Base-by-base conservation (phyloP, 2,113 vertebrate species). In the Tamias sibiricus region DNA sequence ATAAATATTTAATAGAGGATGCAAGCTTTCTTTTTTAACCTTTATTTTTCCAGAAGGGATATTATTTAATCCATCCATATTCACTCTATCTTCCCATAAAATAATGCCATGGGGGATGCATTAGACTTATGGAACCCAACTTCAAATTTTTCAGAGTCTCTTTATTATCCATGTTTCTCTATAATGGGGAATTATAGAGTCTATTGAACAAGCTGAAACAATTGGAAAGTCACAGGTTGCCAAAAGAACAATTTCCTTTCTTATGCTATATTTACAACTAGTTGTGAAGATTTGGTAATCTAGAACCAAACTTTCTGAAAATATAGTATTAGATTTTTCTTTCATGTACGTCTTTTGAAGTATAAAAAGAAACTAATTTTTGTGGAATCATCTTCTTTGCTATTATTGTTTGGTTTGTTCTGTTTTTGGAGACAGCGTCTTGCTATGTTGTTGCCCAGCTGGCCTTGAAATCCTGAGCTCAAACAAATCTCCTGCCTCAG, bases 1-100 rank as follows among this genome's bases (percentile, higher is more conserved):
- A 35, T 77, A 95, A 95, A 92, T 90, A 90, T 80, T 76, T 92
- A 95, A 85, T 84, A 94, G 40, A 87, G 42, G 10, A 66, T 80
- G 72, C 84, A 49, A 92, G 30, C 32, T 94, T 95, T 71, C 17
- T 87, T 89, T 95, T 91, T 95, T 75, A 49, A 66, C 88, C 20
- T 71, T 92, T 72, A 83, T 87, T 77, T 92, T 84, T n/a, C n/a
- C 62, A 75, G 82, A 87, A 37, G 49, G 8, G 9, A 81, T 92
- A 77, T 62, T 66, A 87, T 92, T 92, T 92, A 90, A 90, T 77
- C 64, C 11, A 87, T 71, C 26, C 1, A 17, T 68, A 96, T 59
- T 92, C 85, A 87, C 22, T 93, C 11, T 80, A 14, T 72, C 84
- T 87, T 90, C 35, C 84, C 16, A 59, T 75, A 90, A 68, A 37